phyloP scores from a whole-genome alignment of 2,888 invertebrate species.

The Polyommatus icarus region DNA sequence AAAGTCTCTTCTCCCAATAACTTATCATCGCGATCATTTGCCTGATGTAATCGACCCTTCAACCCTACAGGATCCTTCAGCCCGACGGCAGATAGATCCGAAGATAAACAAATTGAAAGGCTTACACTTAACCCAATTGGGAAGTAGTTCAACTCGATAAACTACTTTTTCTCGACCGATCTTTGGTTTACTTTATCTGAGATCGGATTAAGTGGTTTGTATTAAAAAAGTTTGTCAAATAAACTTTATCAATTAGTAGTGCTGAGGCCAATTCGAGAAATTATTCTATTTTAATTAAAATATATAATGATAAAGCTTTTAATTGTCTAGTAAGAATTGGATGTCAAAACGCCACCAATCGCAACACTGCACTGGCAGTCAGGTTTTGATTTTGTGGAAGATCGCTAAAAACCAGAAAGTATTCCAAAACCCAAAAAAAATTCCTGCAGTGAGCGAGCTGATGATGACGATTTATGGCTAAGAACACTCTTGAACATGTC shows the following conservation, averaged over 20 bases:
- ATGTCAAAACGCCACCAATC: too few species aligned
- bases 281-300: too few species aligned
- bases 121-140: constrained; percentile 29
- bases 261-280: not conserved
- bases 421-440: too few species aligned
- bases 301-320: too few species aligned
- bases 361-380: too few species aligned
- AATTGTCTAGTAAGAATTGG: too few species aligned
- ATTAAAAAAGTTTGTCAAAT: constrained; percentile 3
- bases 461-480: too few species aligned
- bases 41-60: not conserved
- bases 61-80: constrained; percentile 1
- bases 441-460: too few species aligned
- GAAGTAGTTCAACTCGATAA: constrained; percentile 26
- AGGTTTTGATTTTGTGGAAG: too few species aligned
- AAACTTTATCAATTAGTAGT: not conserved
- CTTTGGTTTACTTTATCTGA: constrained; percentile 20
- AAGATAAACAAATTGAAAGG: constrained; percentile 30
- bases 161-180: constrained; percentile 14
- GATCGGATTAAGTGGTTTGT: constrained; percentile 19
- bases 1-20: not conserved
- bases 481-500: too few species aligned
- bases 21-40: not conserved
- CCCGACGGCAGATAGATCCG: not conserved
- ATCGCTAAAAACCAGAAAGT: too few species aligned